A percentile compares a stretch with the other conserved stretches of the same genome.
phyloP scores from a whole-genome alignment of 2,888 invertebrate species.

The Scaptomyza reducta region DNA sequence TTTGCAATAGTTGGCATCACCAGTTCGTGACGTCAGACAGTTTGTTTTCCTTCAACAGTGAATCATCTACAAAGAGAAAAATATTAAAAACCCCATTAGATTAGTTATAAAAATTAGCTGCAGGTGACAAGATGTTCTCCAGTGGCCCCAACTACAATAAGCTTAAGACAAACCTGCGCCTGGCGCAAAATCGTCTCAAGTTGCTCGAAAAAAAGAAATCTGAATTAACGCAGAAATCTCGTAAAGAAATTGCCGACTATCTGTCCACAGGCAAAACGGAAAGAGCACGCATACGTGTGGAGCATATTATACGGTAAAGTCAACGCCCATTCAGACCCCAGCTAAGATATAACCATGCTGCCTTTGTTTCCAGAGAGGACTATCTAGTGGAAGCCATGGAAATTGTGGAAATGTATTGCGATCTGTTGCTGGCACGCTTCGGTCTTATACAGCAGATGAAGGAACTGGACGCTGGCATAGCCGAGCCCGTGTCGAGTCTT shows the following conservation, averaged over 20 bases:
- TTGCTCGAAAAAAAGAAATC: constrained; percentile 98
- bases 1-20: constrained; percentile 25
- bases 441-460: constrained; percentile 98
- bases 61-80: constrained; percentile 50
- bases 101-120: constrained; percentile 19
- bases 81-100: constrained; percentile 12
- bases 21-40: constrained; percentile 54
- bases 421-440: constrained; percentile 96
- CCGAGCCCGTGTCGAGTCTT: constrained; percentile 95
- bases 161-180: constrained; percentile 96
- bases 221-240: constrained; percentile 96
- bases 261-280: constrained; percentile 93
- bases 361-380: constrained; percentile 90
- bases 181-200: constrained; percentile 97
- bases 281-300: constrained; percentile 97
- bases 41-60: constrained; percentile 60
- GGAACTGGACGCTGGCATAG: constrained; percentile 96
- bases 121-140: constrained; percentile 89
- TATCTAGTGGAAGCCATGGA: constrained; percentile 99
- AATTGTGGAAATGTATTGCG: constrained; percentile 99
- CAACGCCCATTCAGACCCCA: neutral
- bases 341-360: neutral
- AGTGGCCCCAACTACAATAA: constrained; percentile 97
- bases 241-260: constrained; percentile 98
- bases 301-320: constrained; percentile 94